Evolutionary conservation across 2,113 vertebrate genomes (phyloP).

Genomic region (Alethe castanea): DNA sequence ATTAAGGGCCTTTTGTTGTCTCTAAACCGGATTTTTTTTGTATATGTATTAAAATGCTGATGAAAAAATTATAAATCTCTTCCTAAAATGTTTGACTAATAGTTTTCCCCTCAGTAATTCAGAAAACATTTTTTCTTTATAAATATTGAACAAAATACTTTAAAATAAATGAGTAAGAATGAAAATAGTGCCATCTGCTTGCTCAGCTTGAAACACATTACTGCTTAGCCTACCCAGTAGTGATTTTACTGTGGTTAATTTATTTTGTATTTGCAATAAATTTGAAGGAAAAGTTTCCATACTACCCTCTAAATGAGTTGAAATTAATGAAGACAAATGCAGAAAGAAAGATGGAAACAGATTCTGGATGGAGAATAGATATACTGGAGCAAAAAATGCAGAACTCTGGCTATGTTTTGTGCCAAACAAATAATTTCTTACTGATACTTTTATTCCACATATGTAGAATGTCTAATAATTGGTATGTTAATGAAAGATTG

Average conservation of each 20-base stretch:
- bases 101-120: background rate
- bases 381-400: background rate
- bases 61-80: background rate
- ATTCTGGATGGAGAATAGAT: background rate
- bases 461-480: background rate
- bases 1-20: background rate
- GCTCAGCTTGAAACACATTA: background rate
- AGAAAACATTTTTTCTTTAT: background rate
- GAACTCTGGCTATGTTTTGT: background rate
- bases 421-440: background rate
- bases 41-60: background rate
- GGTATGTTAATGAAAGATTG: background rate
- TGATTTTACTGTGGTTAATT: background rate
- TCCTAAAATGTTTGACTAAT: background rate
- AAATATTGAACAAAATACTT: background rate
- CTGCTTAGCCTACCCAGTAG: background rate
- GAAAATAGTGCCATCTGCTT: slow-evolving; percentile 40
- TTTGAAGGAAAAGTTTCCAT: background rate
- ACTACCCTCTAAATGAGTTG: background rate
- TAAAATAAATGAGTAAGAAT: background rate
- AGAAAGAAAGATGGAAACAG: background rate
- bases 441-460: background rate
- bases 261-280: slow-evolving; percentile 1
- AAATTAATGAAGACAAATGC: background rate
- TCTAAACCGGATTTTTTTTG: background rate